Conservation (phyloP, 2,113 vertebrate genomes). For the Burhinus oedicnemus region DNA sequence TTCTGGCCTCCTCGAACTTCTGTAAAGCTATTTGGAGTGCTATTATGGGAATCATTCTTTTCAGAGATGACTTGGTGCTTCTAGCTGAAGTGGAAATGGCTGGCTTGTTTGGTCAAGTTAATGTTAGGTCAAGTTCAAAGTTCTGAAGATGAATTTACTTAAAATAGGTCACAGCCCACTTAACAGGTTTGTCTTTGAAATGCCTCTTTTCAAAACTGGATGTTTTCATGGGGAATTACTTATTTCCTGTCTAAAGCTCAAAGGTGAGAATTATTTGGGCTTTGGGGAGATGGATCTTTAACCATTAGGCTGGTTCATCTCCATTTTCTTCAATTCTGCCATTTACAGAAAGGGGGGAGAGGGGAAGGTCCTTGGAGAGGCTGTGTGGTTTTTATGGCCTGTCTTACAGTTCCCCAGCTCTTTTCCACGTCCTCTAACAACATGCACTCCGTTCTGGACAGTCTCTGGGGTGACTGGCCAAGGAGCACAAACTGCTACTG, state of each 20-base stretch:
- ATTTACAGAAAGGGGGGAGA: background rate
- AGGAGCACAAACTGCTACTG: background rate
- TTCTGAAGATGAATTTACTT: background rate
- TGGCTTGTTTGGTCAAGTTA: background rate
- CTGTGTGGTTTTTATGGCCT: background rate
- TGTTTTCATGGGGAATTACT: background rate
- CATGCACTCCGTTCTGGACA: background rate
- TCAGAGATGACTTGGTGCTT: background rate
- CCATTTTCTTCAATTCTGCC: background rate
- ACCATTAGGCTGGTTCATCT: background rate
- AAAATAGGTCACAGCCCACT: background rate
- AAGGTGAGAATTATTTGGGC: background rate
- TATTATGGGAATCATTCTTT: background rate
- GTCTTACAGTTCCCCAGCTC: background rate
- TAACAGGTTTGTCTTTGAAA: background rate
- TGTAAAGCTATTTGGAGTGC: background rate
- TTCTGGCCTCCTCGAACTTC: background rate
- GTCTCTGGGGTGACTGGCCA: background rate
- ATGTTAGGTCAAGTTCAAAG: background rate
- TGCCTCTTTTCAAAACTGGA: background rate
- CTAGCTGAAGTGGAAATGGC: background rate
- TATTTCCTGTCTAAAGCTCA: background rate
- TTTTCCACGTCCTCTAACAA: background rate
- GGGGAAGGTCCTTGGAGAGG: background rate
- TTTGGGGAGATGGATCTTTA: background rate